Percentiles rank a stretch among this genome's conserved stretches.
phyloP scores from a whole-genome alignment of 1,140 invertebrate species.

The Ceratosolen fusciceps region DNA sequence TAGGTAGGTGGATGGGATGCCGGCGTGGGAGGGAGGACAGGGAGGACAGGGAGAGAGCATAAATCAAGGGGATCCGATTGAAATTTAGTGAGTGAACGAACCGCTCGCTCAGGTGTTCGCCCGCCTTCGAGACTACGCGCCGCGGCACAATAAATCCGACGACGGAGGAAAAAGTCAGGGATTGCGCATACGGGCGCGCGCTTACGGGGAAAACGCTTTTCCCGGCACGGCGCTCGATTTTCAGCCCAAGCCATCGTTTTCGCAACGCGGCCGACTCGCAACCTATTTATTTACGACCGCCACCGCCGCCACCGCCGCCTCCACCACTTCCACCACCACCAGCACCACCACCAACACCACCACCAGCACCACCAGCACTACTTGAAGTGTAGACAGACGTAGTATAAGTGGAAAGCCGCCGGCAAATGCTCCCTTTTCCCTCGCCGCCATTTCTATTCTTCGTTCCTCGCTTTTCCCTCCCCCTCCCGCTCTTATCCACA shows the following conservation, averaged over 20 bases:
- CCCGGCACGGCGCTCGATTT: neutral
- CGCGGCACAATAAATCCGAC: too few relatives aligned
- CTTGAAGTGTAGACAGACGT: too few relatives aligned
- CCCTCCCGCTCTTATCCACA: too few relatives aligned
- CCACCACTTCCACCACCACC: too few relatives aligned
- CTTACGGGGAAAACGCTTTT: neutral
- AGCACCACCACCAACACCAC: too few relatives aligned
- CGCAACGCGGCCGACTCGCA: neutral
- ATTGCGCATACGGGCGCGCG: constrained; percentile 12
- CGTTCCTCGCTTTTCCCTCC: too few relatives aligned
- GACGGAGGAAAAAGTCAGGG: constrained; percentile 7
- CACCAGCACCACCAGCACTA: too few relatives aligned
- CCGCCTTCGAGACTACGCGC: neutral
- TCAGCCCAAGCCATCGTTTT: neutral
- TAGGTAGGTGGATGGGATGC: neutral
- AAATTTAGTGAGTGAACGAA: constrained; percentile 54
- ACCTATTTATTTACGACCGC: neutral
- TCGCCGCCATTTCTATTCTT: too few relatives aligned
- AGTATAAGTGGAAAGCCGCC: too few relatives aligned
- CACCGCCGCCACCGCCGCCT: too few relatives aligned
- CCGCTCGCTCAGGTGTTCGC: constrained; percentile 34
- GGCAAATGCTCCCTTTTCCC: too few relatives aligned
- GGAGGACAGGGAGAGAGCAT: constrained; percentile 36
- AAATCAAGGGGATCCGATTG: constrained; percentile 56
- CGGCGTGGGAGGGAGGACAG: neutral